These are phyloP conservation scores for Cyrtodaria siliqua DNA, from an alignment of 2,888 invertebrate genomes.

Conservation along the genomic window DNA sequence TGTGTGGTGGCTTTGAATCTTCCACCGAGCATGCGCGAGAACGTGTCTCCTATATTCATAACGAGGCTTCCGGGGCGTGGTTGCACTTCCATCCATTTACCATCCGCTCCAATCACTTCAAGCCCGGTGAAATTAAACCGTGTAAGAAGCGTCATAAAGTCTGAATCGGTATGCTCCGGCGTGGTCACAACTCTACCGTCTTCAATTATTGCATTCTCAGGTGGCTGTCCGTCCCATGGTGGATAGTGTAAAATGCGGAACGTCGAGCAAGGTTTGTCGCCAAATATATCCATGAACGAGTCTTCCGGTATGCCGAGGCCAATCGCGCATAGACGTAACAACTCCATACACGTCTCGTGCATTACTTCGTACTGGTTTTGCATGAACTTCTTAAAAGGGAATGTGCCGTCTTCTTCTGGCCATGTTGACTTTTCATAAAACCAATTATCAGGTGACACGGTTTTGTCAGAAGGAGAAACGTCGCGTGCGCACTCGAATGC, in stretches of 20 bases:
- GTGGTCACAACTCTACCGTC: slow-evolving; percentile 62
- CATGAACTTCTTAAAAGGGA: slow-evolving; percentile 63
- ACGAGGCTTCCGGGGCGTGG: slow-evolving; percentile 65
- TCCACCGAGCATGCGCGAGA: slow-evolving; percentile 67
- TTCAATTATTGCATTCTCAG: slow-evolving; percentile 59
- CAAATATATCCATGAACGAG: slow-evolving; percentile 66
- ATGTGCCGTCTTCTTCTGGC: slow-evolving; percentile 65
- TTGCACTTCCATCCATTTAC: slow-evolving; percentile 64
- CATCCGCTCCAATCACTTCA: slow-evolving; percentile 57
- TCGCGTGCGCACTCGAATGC: slow-evolving; percentile 71
- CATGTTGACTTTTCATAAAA: slow-evolving; percentile 67
- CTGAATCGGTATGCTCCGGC: slow-evolving; percentile 69
- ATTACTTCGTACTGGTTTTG: slow-evolving; percentile 57
- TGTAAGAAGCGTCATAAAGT: slow-evolving; percentile 65
- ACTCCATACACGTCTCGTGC: slow-evolving; percentile 66
- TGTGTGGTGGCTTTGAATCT: slow-evolving; percentile 69
- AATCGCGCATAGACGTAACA: slow-evolving; percentile 63
- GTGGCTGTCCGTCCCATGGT: slow-evolving; percentile 57
- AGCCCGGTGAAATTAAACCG: slow-evolving; percentile 65
- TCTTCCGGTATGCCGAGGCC: slow-evolving; percentile 69
- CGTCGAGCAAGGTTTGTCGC: slow-evolving; percentile 67
- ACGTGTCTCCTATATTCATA: slow-evolving; percentile 72
- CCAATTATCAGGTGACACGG: slow-evolving; percentile 58
- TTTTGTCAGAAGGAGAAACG: slow-evolving; percentile 45
- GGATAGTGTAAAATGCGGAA: slow-evolving; percentile 73